Conservation (phyloP, 2,797 vertebrate genomes). For the Sparus aurata region DNA sequence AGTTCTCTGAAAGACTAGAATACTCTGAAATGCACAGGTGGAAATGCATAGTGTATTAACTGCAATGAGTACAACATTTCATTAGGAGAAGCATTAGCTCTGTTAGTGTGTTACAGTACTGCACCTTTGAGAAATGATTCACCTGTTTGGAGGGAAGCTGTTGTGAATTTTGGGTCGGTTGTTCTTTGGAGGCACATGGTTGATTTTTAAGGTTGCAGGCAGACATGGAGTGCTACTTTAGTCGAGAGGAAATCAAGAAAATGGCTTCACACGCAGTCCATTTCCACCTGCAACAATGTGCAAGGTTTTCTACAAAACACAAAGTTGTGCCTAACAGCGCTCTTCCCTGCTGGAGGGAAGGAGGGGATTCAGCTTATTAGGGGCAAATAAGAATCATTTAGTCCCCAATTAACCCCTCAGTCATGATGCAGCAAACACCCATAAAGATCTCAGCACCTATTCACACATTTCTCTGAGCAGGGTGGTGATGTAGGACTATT, state of each 20-base stretch:
- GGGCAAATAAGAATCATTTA: constrained; percentile 40
- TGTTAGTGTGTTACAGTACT: constrained; percentile 58
- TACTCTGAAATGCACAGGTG: constrained; percentile 38
- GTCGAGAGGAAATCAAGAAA: constrained; percentile 22
- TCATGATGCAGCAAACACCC: constrained; percentile 38
- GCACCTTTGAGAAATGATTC: constrained; percentile 49
- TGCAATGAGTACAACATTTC: constrained; percentile 37
- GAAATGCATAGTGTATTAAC: constrained; percentile 57
- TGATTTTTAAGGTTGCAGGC: constrained; percentile 75
- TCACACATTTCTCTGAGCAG: constrained; percentile 46
- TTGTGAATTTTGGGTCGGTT: constrained; percentile 55
- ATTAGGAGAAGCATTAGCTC: constrained; percentile 22
- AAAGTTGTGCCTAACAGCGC: constrained; percentile 52
- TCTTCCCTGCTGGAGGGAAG: constrained; percentile 14
- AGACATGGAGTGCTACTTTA: constrained; percentile 67
- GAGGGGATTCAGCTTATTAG: constrained; percentile 34
- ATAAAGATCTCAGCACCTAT: constrained; percentile 49
- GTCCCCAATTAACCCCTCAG: constrained; percentile 20
- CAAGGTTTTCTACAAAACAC: constrained; percentile 69
- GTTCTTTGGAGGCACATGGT: constrained; percentile 78
- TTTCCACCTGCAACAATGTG: constrained; percentile 77
- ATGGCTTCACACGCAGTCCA: constrained; percentile 63
- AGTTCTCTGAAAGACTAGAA: constrained; percentile 19
- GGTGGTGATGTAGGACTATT: constrained; percentile 32
- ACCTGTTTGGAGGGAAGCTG: constrained; percentile 55